These are phyloP conservation scores for Eilema sororculum DNA, from an alignment of 2,888 invertebrate species.

Conservation along the genomic window DNA sequence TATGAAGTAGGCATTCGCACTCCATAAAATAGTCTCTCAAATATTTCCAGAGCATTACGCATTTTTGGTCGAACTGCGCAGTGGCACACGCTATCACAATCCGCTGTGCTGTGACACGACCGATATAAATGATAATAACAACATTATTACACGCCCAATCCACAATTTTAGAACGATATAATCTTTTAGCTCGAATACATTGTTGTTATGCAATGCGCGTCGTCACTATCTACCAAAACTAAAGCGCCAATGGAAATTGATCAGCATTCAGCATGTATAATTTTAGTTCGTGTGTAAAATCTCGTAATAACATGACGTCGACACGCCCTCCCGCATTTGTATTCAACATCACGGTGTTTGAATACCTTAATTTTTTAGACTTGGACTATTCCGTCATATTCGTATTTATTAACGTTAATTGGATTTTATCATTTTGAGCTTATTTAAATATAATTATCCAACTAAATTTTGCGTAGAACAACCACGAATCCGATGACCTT, in stretches of 20 bases:
- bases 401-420: slow-evolving; percentile 37
- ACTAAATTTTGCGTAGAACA: slow-evolving; percentile 62
- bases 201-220: slow-evolving; percentile 50
- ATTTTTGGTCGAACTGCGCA: slow-evolving; percentile 76
- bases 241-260: slow-evolving; percentile 52
- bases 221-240: slow-evolving; percentile 23
- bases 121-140: slow-evolving; percentile 79
- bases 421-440: slow-evolving; percentile 44
- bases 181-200: slow-evolving; percentile 50
- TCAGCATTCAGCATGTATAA: slow-evolving; percentile 36
- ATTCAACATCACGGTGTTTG: slow-evolving; percentile 35
- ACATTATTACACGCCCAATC: slow-evolving; percentile 60
- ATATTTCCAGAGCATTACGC: slow-evolving; percentile 62
- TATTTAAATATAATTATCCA: slow-evolving; percentile 38
- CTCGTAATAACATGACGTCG: slow-evolving; percentile 58
- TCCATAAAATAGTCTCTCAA: slow-evolving; percentile 45
- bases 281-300: slow-evolving; percentile 42
- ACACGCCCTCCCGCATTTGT: slow-evolving; percentile 47
- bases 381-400: slow-evolving; percentile 40
- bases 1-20: slow-evolving; percentile 31
- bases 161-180: slow-evolving; percentile 48
- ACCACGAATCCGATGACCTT: slow-evolving; percentile 73
- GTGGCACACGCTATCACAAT: slow-evolving; percentile 74
- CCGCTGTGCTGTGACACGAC: slow-evolving; percentile 67
- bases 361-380: slow-evolving; percentile 46